Percentiles rank a stretch among this genome's conserved stretches.
Evolutionary conservation across 2,113 vertebrate species (phyloP).

Genomic region (Mus pahari): DNA sequence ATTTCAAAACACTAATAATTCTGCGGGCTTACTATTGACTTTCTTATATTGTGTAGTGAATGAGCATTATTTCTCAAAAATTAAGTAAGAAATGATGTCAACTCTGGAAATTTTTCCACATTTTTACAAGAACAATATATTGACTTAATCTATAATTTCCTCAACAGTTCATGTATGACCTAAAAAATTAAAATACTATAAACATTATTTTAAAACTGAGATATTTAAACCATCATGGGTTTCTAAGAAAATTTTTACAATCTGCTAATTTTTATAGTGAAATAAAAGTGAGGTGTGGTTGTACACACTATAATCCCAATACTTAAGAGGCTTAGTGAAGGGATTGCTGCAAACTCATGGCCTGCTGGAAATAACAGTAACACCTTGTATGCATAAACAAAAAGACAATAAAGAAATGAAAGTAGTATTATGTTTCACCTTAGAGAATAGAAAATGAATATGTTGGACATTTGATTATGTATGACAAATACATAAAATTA

Average conservation of each 20-base stretch:
- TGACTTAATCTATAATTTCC: background rate
- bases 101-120: background rate
- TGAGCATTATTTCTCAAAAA: background rate
- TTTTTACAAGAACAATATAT: background rate
- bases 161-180: background rate
- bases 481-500: background rate
- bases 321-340: background rate
- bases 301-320: background rate
- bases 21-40: background rate
- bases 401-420: background rate
- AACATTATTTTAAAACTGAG: background rate
- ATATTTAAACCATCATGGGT: background rate
- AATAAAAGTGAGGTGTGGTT: background rate
- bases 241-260: background rate
- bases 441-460: background rate
- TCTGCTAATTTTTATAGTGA: background rate
- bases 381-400: background rate
- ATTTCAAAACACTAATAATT: background rate
- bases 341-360: background rate
- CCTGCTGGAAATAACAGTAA: background rate
- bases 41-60: background rate
- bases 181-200: slow-evolving; percentile 2
- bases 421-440: background rate
- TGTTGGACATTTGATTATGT: background rate
- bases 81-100: background rate